Evolutionary conservation across 2,888 invertebrate genomes (phyloP).

Genomic region (Lymantria monacha): DNA sequence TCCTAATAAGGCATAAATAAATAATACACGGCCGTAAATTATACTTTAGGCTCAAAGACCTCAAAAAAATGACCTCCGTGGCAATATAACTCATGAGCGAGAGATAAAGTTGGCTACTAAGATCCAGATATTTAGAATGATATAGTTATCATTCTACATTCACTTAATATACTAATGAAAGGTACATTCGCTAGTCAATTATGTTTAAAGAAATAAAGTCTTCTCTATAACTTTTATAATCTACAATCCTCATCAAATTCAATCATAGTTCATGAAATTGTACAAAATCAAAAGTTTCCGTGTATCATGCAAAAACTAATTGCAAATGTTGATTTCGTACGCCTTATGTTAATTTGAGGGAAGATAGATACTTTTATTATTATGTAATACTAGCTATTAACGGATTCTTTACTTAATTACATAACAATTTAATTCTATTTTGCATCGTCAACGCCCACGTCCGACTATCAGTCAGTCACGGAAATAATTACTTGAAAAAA

Average conservation of each 20-base stretch:
- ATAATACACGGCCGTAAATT: too few species aligned
- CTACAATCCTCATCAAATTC: not conserved
- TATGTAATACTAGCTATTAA: conserved; percentile 7
- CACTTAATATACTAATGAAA: too few species aligned
- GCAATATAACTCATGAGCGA: too few species aligned
- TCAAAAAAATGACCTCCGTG: too few species aligned
- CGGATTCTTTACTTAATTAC: conserved; percentile 1
- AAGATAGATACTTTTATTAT: conserved; percentile 14
- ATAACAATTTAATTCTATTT: conserved; percentile 3
- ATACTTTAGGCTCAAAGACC: too few species aligned
- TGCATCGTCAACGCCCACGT: not conserved
- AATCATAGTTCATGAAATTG: conserved; percentile 19
- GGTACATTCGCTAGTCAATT: too few species aligned
- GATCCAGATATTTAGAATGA: too few species aligned
- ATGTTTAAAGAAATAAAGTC: not conserved
- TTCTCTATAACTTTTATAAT: not conserved
- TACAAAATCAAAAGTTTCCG: conserved; percentile 17
- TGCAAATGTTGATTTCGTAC: conserved; percentile 19
- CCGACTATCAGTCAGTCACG: conserved; percentile 1
- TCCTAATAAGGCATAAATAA: too few species aligned
- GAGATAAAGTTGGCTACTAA: too few species aligned
- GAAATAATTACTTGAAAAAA: conserved; percentile 12
- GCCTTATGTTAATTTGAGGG: conserved; percentile 17
- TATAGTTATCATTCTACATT: too few species aligned
- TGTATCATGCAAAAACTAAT: conserved; percentile 21